Base-by-base conservation (phyloP, 2,888 invertebrate genomes). In the Pilophorus perplexus region DNA sequence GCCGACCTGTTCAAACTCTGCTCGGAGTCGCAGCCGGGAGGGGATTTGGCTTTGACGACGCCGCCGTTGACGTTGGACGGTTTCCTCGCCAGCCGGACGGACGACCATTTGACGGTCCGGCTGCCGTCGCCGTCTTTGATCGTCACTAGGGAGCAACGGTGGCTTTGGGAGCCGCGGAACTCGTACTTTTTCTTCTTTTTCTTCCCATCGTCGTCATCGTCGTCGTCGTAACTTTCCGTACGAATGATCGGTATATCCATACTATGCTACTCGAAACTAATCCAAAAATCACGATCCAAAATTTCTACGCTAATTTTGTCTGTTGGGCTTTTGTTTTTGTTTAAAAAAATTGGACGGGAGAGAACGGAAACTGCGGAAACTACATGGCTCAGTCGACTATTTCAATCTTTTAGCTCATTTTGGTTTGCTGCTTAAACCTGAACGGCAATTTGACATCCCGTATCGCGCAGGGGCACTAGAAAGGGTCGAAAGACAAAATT, bases 161-260 rank as follows among this genome's bases (percentile, higher is more conserved):
- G 71, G n/a, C 70, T 69, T 46, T 71, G 71, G 5, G 69, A 67
- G 1, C 71, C 71, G 38, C 64, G 66, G 52, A 70, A 70, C 66
- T 71, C 70, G 67, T 71, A 68, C 67, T 71, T 67, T 28, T 67
- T 68, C 50, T 66, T 54, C 65, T 67, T 48, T 52, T 64, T 70
- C 38, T 40, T 44, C n/a, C 66, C 59, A 8, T 67, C 60, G 14
- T 60, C 52, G 4, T 68, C 69, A 25, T 57, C 42, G 20, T 70
- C 71, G 54, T 69, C 67, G 20, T 69, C 71, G 52, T 64, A 68
- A 55, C 69, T 69, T 18, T 68, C 70, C 2, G 71, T 69, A 12
- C 68, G 69, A 42, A 72, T 71, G 52, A 72, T 71, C 5, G 72
- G 72, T 12, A 72, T 68, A 59, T 72, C 71, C 72, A 72, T 72